These are phyloP conservation scores for Drosophila repleta DNA, from an alignment of 1,140 invertebrate species.

Conservation along the genomic window DNA sequence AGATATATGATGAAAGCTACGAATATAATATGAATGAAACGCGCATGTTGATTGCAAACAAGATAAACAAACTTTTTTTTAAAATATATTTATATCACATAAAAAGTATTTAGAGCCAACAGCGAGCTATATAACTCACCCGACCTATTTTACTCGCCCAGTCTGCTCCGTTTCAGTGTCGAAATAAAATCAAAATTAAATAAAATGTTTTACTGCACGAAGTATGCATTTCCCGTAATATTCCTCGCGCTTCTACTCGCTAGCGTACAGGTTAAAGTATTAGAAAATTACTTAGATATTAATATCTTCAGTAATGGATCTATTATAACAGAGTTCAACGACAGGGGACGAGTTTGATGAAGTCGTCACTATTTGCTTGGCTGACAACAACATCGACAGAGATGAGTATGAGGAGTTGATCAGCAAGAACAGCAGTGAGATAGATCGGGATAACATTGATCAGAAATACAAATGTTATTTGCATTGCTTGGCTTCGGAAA, in stretches of 20 bases:
- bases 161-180: not conserved
- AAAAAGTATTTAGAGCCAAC: too few species aligned
- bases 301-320: not conserved
- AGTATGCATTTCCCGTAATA: not conserved
- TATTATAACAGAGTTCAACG: not conserved
- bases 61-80: too few species aligned
- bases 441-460: constrained; percentile 27
- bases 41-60: too few species aligned
- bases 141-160: too few species aligned
- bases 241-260: not conserved
- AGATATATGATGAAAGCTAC: too few species aligned
- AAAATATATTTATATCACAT: too few species aligned
- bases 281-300: not conserved
- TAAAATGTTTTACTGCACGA: not conserved
- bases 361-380: constrained; percentile 20
- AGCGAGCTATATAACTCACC: too few species aligned
- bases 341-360: not conserved
- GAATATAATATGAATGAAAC: too few species aligned
- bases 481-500: constrained; percentile 30
- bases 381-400: constrained; percentile 18
- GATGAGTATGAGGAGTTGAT: constrained; percentile 23
- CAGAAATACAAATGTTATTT: constrained; percentile 41
- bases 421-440: constrained; percentile 14
- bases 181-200: not conserved
- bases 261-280: not conserved